These are phyloP conservation scores for Camelus bactrianus DNA, from an alignment of 2,113 vertebrate genomes.

Conservation along the genomic window DNA sequence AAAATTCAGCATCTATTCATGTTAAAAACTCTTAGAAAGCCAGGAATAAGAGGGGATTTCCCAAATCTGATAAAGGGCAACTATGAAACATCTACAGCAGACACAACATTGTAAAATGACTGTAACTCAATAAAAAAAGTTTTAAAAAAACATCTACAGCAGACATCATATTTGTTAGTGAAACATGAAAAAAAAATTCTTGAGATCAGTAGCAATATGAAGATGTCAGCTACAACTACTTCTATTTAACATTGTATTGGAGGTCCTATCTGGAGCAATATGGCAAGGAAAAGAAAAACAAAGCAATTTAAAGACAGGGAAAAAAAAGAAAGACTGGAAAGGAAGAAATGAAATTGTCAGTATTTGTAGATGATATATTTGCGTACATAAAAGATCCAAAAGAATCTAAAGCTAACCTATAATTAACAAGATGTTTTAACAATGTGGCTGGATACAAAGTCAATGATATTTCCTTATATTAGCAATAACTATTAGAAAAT, in stretches of 20 bases:
- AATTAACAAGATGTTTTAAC: background rate
- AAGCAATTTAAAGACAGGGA: background rate
- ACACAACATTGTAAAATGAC: background rate
- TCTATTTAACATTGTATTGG: background rate
- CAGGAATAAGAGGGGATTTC: background rate
- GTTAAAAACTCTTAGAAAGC: background rate
- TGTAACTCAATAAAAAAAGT: too few relatives aligned
- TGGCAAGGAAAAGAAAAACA: background rate
- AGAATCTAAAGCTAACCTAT: background rate
- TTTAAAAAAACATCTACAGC: background rate
- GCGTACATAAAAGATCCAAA: background rate
- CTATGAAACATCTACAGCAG: background rate
- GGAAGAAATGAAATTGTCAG: background rate
- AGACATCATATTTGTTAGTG: background rate
- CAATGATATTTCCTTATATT: background rate
- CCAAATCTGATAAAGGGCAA: background rate
- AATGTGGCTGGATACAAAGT: background rate
- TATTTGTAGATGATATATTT: background rate
- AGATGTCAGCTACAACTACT: background rate
- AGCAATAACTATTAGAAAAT: background rate
- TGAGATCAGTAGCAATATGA: background rate
- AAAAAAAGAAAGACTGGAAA: background rate
- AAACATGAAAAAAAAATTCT: background rate
- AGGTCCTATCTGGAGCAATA: background rate
- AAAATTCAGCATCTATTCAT: background rate